A percentile compares a stretch with the other conserved stretches of the same genome.
Evolutionary conservation across 1,140 invertebrate genomes (phyloP).

Genomic region (Conopomorpha cramerella): DNA sequence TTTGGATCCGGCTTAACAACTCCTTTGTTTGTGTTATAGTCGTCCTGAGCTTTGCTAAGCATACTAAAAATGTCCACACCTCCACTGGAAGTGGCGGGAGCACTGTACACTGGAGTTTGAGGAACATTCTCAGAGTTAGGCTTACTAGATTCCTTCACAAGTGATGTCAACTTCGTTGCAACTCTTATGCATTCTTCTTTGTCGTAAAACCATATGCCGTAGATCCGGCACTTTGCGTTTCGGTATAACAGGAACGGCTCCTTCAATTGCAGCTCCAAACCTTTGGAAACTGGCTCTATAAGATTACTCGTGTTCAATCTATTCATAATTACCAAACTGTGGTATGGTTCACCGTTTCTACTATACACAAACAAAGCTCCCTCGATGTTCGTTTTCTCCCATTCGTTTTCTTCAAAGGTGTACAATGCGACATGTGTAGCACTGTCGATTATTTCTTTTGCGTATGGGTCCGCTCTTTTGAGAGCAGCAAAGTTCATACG

Average conservation of each 20-base stretch:
- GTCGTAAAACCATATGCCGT: constrained; percentile 94
- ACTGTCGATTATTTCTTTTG: constrained; percentile 86
- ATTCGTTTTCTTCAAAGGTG: constrained; percentile 84
- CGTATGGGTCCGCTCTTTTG: constrained; percentile 90
- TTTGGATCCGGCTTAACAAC: constrained; percentile 26
- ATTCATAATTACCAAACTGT: constrained; percentile 93
- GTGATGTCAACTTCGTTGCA: constrained; percentile 69
- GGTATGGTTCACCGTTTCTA: constrained; percentile 81
- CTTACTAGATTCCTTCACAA: constrained; percentile 68
- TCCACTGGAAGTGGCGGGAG: constrained; percentile 25
- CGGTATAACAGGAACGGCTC: constrained; percentile 89
- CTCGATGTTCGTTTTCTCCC: constrained; percentile 92
- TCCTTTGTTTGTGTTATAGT: constrained; percentile 68
- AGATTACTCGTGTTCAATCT: constrained; percentile 88
- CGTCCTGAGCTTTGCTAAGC: constrained; percentile 87
- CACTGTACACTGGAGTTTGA: constrained; percentile 22
- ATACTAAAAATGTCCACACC: constrained; percentile 83
- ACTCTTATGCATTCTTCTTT: constrained; percentile 84
- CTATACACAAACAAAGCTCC: constrained; percentile 91
- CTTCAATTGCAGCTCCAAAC: constrained; percentile 86
- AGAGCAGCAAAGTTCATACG: constrained; percentile 91
- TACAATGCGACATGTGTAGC: constrained; percentile 91
- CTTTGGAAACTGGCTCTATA: constrained; percentile 86
- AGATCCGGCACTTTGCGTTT: constrained; percentile 80
- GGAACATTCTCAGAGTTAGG: constrained; percentile 39